Percentiles rank a stretch among this genome's conserved stretches.
Conservation (phyloP, 2,888 invertebrate genomes). For the Metallyticus violacea region DNA sequence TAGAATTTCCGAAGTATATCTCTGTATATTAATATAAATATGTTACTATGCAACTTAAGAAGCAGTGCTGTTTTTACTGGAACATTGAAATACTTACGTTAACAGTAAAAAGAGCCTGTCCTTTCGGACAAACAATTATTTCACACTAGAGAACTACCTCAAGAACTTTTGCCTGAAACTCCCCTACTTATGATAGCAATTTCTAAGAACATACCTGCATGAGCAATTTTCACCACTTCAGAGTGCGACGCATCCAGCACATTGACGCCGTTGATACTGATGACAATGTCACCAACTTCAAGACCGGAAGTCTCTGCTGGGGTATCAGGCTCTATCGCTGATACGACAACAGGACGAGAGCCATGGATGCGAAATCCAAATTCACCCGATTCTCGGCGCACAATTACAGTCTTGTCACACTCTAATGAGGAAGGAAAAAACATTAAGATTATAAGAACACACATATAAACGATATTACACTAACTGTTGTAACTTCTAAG, state of each 20-base stretch:
- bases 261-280: constrained; percentile 86
- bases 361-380: constrained; percentile 95
- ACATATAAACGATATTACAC: neutral
- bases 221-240: constrained; percentile 89
- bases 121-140: no score
- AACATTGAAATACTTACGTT: no score
- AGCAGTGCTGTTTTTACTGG: no score
- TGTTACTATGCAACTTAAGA: no score
- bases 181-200: no score
- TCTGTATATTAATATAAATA: no score
- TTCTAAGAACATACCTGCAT: constrained; percentile 68
- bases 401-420: constrained; percentile 82
- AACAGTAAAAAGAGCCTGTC: no score
- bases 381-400: constrained; percentile 80
- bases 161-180: no score
- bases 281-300: constrained; percentile 91
- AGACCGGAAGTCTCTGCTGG: constrained; percentile 90
- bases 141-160: no score
- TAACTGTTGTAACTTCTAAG: no score
- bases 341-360: constrained; percentile 93
- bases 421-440: no score
- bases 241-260: constrained; percentile 91
- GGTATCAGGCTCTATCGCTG: constrained; percentile 90
- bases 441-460: neutral
- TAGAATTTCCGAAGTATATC: no score